Base-by-base conservation (phyloP, 2,888 invertebrate species). In the Nysson spinosus region DNA sequence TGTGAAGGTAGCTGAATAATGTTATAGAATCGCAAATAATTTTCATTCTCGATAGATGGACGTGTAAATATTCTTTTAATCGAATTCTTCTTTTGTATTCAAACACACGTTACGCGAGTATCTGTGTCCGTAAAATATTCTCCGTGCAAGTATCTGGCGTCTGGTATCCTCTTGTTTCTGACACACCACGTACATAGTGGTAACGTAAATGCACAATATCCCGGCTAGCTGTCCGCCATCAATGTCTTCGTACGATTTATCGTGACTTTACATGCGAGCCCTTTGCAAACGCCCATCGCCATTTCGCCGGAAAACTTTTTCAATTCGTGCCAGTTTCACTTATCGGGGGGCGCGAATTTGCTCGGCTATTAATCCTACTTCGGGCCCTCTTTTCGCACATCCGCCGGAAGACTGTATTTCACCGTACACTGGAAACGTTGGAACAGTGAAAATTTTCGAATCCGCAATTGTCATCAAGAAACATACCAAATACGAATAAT, bases 211-310 rank as follows among this genome's bases (percentile, higher is more conserved):
- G 57, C 56, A 58, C 75, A 69, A 72, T 72, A 69, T 67, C 69
- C 72, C 56, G 54, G 65, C 75, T 44, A 42, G 50, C 69, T 75
- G 61, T 56, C 64, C 28, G 69, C 72, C 67, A 75, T 75, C 75
- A 75, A 75, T 69, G 75, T 75, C 75, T 75, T 72, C 54, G 44
- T 43, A 42, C 61, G 72, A 75, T 75, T 75, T 75, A 75, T 75
- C 75, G 75, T 54, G 66, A 75, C 64, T 72, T 58, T 44, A 62
- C 75, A 75, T 75, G 75, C 72, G 50, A 75, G 34, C 66, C 61
- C 17, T 46, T 43, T 65, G 56, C 51, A 34, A 46, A 49, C 69
- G 44, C 55, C 57, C 60, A 30, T 52, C 35, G 51, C 55, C 63
- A 69, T 74, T 75, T 42, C 66, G 57, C 54, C 65, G 63, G 77